A percentile compares a stretch with the other conserved stretches of the same genome.
Conservation (phyloP, 2,888 invertebrate species). For the Fragum whitleyi region DNA sequence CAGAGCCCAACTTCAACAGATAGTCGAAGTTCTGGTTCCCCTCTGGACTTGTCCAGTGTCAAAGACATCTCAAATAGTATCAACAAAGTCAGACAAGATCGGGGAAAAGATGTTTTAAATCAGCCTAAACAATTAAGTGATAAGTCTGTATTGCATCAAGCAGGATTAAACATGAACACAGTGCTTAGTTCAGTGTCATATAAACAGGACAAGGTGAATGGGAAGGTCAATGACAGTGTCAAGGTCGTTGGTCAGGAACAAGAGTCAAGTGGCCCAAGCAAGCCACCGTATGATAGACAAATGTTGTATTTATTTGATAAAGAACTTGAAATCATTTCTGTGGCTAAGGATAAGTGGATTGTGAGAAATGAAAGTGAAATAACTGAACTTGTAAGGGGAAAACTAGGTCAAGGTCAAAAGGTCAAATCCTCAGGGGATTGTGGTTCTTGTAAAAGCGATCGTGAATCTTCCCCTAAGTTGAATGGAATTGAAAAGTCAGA, state of each 20-base stretch:
- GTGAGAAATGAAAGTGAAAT: constrained; percentile 79
- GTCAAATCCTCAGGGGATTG: neutral
- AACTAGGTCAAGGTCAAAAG: constrained; percentile 13
- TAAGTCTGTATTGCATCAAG: constrained; percentile 29
- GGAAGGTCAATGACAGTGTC: neutral
- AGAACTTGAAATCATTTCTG: constrained; percentile 80
- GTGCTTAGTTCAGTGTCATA: neutral
- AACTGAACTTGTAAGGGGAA: constrained; percentile 66
- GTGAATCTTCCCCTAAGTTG: neutral
- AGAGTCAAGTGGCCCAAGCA: constrained; percentile 27
- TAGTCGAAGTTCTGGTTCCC: constrained; percentile 67
- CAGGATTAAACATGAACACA: constrained; percentile 16
- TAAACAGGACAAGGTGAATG: neutral
- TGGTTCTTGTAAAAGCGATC: neutral
- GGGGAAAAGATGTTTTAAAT: constrained; percentile 36
- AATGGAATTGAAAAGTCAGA: constrained; percentile 42
- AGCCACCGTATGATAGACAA: constrained; percentile 74
- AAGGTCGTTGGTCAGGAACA: neutral
- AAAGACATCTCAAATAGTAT: constrained; percentile 62
- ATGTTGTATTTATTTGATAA: constrained; percentile 77
- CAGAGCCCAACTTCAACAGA: constrained; percentile 65
- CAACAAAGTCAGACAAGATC: constrained; percentile 38
- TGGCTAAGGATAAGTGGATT: constrained; percentile 80
- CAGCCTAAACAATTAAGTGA: constrained; percentile 23
- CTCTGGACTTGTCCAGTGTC: constrained; percentile 73